Conservation (phyloP, 2,797 vertebrate species). For the Myotis vivesi region DNA sequence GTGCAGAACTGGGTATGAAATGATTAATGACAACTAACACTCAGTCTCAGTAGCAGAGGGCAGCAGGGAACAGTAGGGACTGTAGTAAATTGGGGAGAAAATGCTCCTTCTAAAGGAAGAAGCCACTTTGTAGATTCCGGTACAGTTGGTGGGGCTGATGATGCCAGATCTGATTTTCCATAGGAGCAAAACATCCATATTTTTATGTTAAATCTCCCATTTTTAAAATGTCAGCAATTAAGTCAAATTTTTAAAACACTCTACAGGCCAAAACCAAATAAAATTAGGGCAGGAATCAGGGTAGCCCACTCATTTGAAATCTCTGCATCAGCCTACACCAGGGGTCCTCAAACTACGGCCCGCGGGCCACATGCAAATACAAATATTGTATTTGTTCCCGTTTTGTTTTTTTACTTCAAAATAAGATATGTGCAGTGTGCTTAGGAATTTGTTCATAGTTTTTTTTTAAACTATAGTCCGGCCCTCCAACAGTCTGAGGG, state of each 20-base stretch:
- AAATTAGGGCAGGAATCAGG: not conserved
- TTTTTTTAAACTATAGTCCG: too few species aligned
- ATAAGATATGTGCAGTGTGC: too few species aligned
- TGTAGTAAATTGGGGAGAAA: not conserved
- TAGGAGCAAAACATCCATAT: not conserved
- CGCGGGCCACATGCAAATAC: too few species aligned
- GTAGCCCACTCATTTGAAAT: not conserved
- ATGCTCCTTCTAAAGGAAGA: not conserved
- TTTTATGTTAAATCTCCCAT: not conserved
- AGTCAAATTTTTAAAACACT: not conserved
- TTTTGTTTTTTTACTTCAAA: too few species aligned
- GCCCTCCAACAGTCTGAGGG: too few species aligned
- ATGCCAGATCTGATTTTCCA: not conserved
- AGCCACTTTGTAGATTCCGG: not conserved
- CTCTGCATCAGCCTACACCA: not conserved
- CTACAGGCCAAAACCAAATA: not conserved
- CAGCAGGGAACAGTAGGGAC: not conserved
- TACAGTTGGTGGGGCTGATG: not conserved
- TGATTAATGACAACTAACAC: not conserved
- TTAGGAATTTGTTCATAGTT: too few species aligned
- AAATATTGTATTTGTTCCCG: too few species aligned
- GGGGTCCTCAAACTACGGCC: too few species aligned
- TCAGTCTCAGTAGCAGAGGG: not conserved
- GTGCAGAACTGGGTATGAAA: not conserved
- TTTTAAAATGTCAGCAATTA: conserved; percentile 29